Percentiles rank a stretch among this genome's conserved stretches.
phyloP scores from a whole-genome alignment of 2,113 vertebrate species.

The Pachycephala philippinensis region DNA sequence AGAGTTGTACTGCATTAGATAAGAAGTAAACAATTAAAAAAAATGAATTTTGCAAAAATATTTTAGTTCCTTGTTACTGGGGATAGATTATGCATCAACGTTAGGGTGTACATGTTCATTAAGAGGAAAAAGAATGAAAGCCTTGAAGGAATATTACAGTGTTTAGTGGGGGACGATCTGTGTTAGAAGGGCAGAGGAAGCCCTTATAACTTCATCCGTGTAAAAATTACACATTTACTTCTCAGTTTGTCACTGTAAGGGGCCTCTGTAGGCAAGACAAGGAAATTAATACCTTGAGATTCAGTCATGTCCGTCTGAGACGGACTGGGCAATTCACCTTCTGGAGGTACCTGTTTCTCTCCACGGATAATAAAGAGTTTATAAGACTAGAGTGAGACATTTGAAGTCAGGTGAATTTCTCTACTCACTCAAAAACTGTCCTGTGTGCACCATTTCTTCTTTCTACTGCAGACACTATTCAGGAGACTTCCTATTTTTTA shows the following conservation, averaged over 20 bases:
- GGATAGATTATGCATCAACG: rapidly evolving
- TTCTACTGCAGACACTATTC: background rate
- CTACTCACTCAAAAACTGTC: background rate
- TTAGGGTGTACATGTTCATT: background rate
- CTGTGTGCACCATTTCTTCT: background rate
- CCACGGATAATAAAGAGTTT: background rate
- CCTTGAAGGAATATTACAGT: background rate
- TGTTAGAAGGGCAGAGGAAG: background rate
- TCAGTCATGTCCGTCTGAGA: background rate
- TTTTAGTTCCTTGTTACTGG: background rate
- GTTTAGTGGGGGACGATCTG: background rate
- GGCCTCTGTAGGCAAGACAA: background rate
- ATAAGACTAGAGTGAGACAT: background rate
- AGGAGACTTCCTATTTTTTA: background rate
- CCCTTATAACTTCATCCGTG: background rate
- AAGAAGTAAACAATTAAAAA: background rate
- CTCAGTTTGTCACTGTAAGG: background rate
- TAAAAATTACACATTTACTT: background rate
- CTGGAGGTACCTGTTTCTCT: background rate
- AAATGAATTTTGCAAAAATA: background rate
- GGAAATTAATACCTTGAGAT: background rate
- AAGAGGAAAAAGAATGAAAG: background rate
- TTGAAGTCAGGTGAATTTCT: background rate
- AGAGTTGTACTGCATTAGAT: background rate
- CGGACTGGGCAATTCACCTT: background rate